Percentiles rank a stretch among this genome's conserved stretches.
Conservation (phyloP, 2,797 vertebrate genomes). For the Pseudomugil gertrudae region DNA sequence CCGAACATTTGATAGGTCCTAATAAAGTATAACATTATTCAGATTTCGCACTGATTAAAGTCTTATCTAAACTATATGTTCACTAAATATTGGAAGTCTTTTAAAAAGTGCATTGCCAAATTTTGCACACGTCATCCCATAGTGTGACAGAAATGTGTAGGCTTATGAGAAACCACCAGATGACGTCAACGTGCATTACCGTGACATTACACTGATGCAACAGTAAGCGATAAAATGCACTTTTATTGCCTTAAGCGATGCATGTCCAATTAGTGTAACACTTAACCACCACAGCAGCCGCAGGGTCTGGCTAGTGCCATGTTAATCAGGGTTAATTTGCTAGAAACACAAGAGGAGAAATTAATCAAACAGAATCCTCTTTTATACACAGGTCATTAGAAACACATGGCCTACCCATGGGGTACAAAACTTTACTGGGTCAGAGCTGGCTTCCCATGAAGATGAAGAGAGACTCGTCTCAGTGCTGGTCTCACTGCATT, state of each 20-base stretch:
- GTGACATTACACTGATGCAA: conserved; percentile 17
- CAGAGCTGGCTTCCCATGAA: conserved; percentile 66
- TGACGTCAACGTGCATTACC: conserved; percentile 9
- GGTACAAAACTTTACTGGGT: conserved; percentile 67
- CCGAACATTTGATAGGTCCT: conserved; percentile 32
- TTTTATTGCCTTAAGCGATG: conserved; percentile 37
- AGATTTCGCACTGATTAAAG: conserved; percentile 26
- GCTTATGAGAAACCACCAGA: conserved; percentile 4
- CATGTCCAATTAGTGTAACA: conserved; percentile 65
- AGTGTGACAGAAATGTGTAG: neutral
- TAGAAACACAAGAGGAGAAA: conserved; percentile 70
- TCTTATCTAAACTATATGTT: conserved; percentile 2
- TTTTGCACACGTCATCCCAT: neutral
- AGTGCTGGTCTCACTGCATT: conserved; percentile 62
- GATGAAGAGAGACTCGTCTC: conserved; percentile 65
- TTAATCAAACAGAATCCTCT: conserved; percentile 69
- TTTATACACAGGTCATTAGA: conserved; percentile 71
- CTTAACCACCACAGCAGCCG: conserved; percentile 50
- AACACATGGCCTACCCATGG: conserved; percentile 61
- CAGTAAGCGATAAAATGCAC: conserved; percentile 29
- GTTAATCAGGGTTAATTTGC: conserved; percentile 80
- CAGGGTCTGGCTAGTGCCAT: conserved; percentile 55
- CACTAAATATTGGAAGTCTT: neutral
- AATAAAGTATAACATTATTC: conserved; percentile 22
- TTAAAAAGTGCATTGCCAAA: neutral